Evolutionary conservation across 2,797 vertebrate genomes (phyloP).

Genomic region (Acomys russatus): DNA sequence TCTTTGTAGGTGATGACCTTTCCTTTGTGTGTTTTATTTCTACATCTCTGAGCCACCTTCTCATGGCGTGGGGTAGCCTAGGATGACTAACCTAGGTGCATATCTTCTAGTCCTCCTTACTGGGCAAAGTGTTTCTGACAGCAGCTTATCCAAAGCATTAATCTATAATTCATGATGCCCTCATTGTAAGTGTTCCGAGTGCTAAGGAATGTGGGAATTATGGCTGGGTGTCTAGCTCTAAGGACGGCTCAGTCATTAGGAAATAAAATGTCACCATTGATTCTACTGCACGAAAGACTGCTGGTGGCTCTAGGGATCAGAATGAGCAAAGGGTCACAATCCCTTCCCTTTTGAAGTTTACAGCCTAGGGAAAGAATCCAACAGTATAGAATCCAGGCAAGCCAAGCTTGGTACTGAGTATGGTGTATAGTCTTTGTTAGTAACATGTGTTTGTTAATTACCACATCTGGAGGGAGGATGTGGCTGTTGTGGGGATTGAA

Average conservation of each 20-base stretch:
- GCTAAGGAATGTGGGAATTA: not conserved
- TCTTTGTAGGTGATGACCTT: not conserved
- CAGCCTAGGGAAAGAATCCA: not conserved
- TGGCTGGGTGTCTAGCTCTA: not conserved
- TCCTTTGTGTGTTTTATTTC: not conserved
- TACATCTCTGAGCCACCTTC: not conserved
- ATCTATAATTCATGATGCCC: not conserved
- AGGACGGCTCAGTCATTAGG: not conserved
- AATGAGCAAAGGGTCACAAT: not conserved
- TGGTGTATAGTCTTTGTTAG: not conserved
- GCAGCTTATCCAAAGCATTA: not conserved
- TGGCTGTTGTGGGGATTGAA: not conserved
- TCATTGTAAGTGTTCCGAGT: not conserved
- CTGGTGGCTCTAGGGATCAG: not conserved
- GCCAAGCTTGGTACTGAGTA: not conserved
- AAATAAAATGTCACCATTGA: not conserved
- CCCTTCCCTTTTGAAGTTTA: not conserved
- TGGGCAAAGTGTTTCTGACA: not conserved
- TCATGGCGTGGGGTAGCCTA: not conserved
- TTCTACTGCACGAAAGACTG: not conserved
- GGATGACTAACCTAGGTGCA: not conserved
- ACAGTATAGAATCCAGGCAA: not conserved
- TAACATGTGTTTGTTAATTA: not conserved
- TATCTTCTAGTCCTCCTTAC: not conserved
- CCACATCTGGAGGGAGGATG: not conserved